Evolutionary conservation across 2,888 invertebrate species (phyloP).

Genomic region (Pemphredon lugubris): DNA sequence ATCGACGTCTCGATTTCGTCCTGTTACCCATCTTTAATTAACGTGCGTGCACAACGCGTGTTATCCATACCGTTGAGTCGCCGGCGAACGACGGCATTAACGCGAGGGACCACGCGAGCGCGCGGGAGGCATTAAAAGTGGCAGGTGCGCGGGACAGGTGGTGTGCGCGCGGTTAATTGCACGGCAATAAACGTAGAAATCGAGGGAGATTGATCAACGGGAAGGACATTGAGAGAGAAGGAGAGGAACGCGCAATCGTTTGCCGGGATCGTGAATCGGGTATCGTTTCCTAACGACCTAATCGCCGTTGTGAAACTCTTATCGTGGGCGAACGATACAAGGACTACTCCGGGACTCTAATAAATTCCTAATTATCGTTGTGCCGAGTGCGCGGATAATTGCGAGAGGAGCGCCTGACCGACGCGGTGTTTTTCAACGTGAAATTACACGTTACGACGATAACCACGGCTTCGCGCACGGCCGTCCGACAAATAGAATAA

Average conservation of each 20-base stretch:
- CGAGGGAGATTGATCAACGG: conserved; percentile 32
- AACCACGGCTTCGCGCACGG: conserved; percentile 38
- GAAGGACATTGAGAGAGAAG: conserved; percentile 1
- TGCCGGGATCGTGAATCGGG: neutral
- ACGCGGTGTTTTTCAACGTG: conserved; percentile 50
- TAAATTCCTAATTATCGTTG: conserved; percentile 72
- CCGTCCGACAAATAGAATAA: conserved; percentile 75
- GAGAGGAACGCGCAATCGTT: neutral
- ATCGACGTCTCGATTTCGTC: too few species aligned
- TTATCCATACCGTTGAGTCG: too few species aligned
- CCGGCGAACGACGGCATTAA: too few species aligned
- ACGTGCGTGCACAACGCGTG: too few species aligned
- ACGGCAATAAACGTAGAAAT: conserved; percentile 44
- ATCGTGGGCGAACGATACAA: conserved; percentile 44
- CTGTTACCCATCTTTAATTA: too few species aligned
- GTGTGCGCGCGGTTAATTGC: conserved; percentile 45
- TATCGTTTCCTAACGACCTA: conserved; percentile 1
- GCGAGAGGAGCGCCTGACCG: conserved; percentile 60
- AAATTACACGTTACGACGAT: conserved; percentile 64
- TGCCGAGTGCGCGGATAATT: conserved; percentile 64
- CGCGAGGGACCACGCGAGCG: conserved; percentile 46
- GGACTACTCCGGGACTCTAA: conserved; percentile 64
- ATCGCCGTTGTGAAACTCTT: conserved; percentile 10
- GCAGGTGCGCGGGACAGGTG: conserved; percentile 68
- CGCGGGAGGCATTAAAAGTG: conserved; percentile 57